Percentiles rank a stretch among this genome's conserved stretches.
Conservation (phyloP, 2,888 invertebrate genomes). For the Lycia hirtaria region DNA sequence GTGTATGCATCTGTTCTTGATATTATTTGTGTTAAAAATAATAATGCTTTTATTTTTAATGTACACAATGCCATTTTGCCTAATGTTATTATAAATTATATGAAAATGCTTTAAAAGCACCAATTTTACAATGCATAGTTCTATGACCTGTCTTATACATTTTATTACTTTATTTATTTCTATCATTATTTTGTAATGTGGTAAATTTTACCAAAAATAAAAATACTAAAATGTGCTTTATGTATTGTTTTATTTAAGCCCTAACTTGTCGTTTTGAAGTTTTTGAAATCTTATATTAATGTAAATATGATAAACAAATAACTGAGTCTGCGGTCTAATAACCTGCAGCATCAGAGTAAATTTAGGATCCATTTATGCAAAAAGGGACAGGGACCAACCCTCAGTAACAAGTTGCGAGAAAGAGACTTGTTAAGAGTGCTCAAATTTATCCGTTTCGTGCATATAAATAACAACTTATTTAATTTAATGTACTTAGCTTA, state of each 20-base stretch:
- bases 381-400: too few species aligned
- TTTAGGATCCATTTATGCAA: too few species aligned
- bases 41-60: conserved; percentile 83
- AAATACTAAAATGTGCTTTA: conserved; percentile 85
- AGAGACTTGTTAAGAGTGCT: too few species aligned
- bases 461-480: too few species aligned
- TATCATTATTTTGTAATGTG: conserved; percentile 85
- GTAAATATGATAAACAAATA: too few species aligned
- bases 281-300: too few species aligned
- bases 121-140: conserved; percentile 85
- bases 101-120: conserved; percentile 85
- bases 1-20: conserved; percentile 80
- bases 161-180: conserved; percentile 85
- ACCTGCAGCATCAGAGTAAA: too few species aligned
- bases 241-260: conserved; percentile 65
- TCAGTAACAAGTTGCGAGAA: too few species aligned
- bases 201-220: conserved; percentile 86
- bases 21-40: conserved; percentile 82
- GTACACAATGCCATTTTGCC: conserved; percentile 85
- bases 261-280: background rate
- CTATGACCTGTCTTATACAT: conserved; percentile 84
- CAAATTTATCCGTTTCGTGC: too few species aligned
- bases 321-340: too few species aligned
- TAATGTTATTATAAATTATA: conserved; percentile 86
- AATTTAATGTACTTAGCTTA: too few species aligned